Conservation (phyloP, 2,797 vertebrate species). For the Gymnoscopelus braueri region DNA sequence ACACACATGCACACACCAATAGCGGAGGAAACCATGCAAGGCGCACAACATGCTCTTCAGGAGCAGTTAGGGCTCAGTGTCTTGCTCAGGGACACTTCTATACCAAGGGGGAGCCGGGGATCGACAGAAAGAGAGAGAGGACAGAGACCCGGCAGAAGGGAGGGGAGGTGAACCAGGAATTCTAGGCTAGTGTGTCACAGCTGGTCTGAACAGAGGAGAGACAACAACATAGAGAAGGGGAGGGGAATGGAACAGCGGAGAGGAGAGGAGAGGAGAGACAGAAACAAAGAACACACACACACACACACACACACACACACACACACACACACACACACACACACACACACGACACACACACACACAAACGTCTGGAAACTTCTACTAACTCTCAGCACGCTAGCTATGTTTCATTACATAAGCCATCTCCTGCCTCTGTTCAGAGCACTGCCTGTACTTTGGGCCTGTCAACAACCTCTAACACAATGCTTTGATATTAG, state of each 20-base stretch:
- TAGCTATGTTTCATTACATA: conserved; percentile 39
- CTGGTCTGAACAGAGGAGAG: conserved; percentile 30
- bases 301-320: neutral
- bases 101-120: no score
- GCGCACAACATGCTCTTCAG: no score
- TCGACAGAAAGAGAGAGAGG: conserved; percentile 1
- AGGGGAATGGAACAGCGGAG: conserved; percentile 7
- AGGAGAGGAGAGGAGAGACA: neutral
- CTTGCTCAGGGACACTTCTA: no score
- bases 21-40: no score
- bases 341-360: neutral
- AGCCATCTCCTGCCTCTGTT: conserved; percentile 26
- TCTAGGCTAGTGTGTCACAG: conserved; percentile 78
- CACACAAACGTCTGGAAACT: conserved; percentile 6
- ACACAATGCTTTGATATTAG: neutral
- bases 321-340: neutral
- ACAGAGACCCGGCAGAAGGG: conserved; percentile 12
- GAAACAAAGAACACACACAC: neutral
- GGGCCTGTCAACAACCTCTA: conserved; percentile 19
- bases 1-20: no score
- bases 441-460: conserved; percentile 18
- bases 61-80: no score
- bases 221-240: conserved; percentile 8
- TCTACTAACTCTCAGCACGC: neutral
- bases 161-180: conserved; percentile 48